phyloP scores from a whole-genome alignment of 2,888 invertebrate species.

The Ceraclea dissimilis region DNA sequence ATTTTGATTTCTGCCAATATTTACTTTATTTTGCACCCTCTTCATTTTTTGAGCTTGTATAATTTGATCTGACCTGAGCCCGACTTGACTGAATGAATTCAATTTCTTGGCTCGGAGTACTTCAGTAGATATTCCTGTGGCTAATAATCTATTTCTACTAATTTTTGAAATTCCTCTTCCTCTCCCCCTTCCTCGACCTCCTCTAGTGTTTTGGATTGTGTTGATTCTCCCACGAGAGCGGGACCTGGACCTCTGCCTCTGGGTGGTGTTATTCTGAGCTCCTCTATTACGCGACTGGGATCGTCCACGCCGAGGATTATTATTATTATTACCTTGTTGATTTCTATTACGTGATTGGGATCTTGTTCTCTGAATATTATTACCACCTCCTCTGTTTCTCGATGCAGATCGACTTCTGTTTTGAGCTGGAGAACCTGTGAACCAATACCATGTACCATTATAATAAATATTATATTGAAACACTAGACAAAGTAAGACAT shows the following conservation, averaged over 20 bases:
- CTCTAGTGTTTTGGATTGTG: not conserved
- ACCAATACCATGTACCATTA: not conserved
- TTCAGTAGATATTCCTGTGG: slow-evolving; percentile 16
- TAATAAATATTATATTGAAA: too few relatives aligned
- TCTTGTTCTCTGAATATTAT: not conserved
- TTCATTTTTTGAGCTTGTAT: slow-evolving; percentile 36
- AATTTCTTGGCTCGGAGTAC: slow-evolving; percentile 3
- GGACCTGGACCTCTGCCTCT: slow-evolving; percentile 12
- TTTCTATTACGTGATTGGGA: not conserved
- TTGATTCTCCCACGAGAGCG: slow-evolving; percentile 10
- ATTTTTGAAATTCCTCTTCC: slow-evolving; percentile 3
- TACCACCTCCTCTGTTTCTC: not conserved
- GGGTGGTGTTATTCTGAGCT: slow-evolving; percentile 8
- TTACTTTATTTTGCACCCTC: slow-evolving; percentile 33
- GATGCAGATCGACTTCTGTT: not conserved
- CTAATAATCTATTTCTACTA: slow-evolving; percentile 4
- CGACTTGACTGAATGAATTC: slow-evolving; percentile 29
- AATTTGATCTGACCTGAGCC: slow-evolving; percentile 45
- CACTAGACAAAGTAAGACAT: too few relatives aligned
- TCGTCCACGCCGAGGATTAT: not conserved
- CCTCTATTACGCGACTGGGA: slow-evolving; percentile 15
- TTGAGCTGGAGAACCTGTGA: not conserved
- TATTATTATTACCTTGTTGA: not conserved
- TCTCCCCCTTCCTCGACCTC: slow-evolving; percentile 11
- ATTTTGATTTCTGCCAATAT: not conserved